These are phyloP conservation scores for Polypterus senegalus DNA, from an alignment of 2,113 vertebrate genomes.

Conservation along the genomic window DNA sequence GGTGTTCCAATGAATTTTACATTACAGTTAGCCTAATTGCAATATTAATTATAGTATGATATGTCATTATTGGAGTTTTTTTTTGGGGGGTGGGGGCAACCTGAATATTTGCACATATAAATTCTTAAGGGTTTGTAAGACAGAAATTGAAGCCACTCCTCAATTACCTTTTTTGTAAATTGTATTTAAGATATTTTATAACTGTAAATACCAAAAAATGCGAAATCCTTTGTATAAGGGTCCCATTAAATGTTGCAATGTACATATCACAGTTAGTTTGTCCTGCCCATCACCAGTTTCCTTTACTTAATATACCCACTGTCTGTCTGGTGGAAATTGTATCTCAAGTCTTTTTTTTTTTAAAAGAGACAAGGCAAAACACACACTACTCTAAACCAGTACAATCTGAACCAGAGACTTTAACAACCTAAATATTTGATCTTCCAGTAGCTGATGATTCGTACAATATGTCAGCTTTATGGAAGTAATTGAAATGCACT, in stretches of 20 bases:
- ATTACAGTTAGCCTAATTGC: no score
- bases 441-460: constrained; percentile 31
- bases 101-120: no score
- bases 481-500: constrained; percentile 55
- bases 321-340: no score
- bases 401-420: constrained; percentile 32
- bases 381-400: constrained; percentile 32
- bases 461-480: constrained; percentile 46
- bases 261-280: constrained; percentile 21
- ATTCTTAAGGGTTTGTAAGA: no score
- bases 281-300: constrained; percentile 40
- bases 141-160: no score
- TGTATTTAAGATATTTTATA: constrained; percentile 23
- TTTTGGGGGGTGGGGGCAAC: no score
- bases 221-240: constrained; percentile 19
- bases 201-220: constrained; percentile 25
- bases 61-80: no score
- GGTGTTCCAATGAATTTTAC: no score
- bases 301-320: constrained; percentile 18
- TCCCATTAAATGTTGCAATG: constrained; percentile 9
- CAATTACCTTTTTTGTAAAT: no score
- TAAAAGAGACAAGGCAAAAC: neutral
- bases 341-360: no score
- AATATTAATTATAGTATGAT: no score
- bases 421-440: constrained; percentile 32